phyloP scores from a whole-genome alignment of 2,797 vertebrate species.

The Loris lydekkerianus region DNA sequence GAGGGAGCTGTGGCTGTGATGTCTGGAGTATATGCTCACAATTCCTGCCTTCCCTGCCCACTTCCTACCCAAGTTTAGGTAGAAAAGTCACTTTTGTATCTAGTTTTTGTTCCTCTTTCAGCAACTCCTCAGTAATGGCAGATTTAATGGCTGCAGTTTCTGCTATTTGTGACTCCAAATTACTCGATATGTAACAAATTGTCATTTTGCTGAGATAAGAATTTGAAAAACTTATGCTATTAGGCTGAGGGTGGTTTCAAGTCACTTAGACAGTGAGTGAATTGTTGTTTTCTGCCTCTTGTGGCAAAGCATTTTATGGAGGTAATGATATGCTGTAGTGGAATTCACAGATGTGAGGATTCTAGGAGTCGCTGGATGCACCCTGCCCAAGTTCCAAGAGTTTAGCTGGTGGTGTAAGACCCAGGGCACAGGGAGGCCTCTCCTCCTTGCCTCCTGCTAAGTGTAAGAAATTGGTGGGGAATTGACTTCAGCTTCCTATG shows the following conservation, averaged over 20 bases:
- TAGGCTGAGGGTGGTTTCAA: constrained; percentile 36
- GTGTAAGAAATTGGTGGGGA: neutral
- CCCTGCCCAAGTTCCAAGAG: neutral
- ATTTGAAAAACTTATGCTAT: constrained; percentile 36
- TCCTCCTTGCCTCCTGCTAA: neutral
- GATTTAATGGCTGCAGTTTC: constrained; percentile 52
- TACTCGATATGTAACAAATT: constrained; percentile 23
- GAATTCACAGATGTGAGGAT: neutral
- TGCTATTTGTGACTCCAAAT: constrained; percentile 59
- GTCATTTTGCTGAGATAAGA: constrained; percentile 68
- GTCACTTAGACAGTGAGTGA: constrained; percentile 8
- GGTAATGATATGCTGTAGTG: neutral
- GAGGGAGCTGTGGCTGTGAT: neutral
- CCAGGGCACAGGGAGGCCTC: no score
- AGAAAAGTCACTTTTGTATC: neutral
- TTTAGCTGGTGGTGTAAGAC: neutral
- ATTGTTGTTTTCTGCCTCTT: constrained; percentile 28
- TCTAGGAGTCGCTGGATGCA: constrained; percentile 16
- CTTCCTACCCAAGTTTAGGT: neutral
- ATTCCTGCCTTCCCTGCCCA: neutral
- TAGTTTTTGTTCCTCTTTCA: constrained; percentile 10
- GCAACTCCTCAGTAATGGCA: constrained; percentile 44
- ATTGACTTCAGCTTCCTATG: constrained; percentile 15
- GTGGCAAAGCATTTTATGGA: constrained; percentile 19
- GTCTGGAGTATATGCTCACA: neutral